A percentile compares a stretch with the other conserved stretches of the same genome.
These are phyloP conservation scores for Idaea dimidiata DNA, from an alignment of 2,888 invertebrate genomes.

Conservation along the genomic window DNA sequence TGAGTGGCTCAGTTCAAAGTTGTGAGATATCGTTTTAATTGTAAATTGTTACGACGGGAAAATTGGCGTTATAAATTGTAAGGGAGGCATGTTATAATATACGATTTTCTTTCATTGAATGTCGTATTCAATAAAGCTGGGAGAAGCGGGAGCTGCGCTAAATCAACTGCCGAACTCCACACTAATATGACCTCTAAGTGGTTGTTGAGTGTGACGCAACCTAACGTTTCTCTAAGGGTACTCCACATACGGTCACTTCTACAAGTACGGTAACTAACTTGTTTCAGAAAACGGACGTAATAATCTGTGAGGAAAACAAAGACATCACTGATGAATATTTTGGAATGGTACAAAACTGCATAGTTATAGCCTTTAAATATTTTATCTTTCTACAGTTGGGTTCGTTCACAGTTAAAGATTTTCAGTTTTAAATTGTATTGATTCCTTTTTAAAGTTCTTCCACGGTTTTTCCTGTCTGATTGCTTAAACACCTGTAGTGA, in stretches of 20 bases:
- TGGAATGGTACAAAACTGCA: background rate
- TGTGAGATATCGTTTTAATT: conserved; percentile 47
- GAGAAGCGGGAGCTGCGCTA: conserved; percentile 53
- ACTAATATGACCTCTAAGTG: conserved; percentile 48
- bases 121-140: conserved; percentile 70
- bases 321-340: background rate
- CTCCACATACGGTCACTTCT: background rate
- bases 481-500: background rate
- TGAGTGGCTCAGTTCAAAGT: background rate
- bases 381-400: background rate
- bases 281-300: conserved; percentile 8
- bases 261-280: too few species aligned
- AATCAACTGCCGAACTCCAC: conserved; percentile 56
- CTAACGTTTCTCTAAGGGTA: conserved; percentile 16
- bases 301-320: conserved; percentile 20
- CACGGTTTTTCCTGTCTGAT: background rate
- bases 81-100: conserved; percentile 65
- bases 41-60: conserved; percentile 55
- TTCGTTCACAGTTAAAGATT: background rate
- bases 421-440: background rate
- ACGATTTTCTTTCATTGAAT: conserved; percentile 71
- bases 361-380: background rate
- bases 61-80: conserved; percentile 68
- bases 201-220: conserved; percentile 36
- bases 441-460: background rate